Conservation (phyloP, 2,888 invertebrate species). For the Euplagia quadripunctaria region DNA sequence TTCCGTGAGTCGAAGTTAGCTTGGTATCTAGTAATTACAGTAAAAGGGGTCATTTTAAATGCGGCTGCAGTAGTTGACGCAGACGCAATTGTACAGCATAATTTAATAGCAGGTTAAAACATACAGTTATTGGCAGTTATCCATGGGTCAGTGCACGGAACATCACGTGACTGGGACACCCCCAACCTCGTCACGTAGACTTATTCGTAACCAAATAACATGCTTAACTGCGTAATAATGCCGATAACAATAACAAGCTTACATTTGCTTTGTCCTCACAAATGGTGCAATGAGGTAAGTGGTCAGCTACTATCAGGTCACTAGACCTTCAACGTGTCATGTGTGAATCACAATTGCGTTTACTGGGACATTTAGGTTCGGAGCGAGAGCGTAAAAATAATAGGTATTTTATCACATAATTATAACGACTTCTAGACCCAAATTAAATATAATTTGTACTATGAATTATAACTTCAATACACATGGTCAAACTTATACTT, state of each 20-base stretch:
- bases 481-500: no score
- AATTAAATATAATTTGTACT: not conserved
- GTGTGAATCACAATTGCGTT: not conserved
- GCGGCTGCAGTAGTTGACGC: slow-evolving; percentile 63
- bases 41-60: slow-evolving; percentile 70
- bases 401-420: not conserved
- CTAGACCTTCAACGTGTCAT: not conserved
- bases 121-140: slow-evolving; percentile 75
- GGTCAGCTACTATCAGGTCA: not conserved
- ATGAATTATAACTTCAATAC: no score
- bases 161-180: slow-evolving; percentile 73
- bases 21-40: slow-evolving; percentile 66
- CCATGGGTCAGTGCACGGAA: slow-evolving; percentile 72
- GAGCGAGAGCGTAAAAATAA: not conserved
- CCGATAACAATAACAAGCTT: not conserved
- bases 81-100: slow-evolving; percentile 55
- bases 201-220: slow-evolving; percentile 35
- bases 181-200: slow-evolving; percentile 44
- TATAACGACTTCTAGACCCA: not conserved
- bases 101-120: slow-evolving; percentile 70
- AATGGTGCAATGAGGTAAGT: not conserved
- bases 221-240: not conserved
- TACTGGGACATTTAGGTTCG: not conserved
- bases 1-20: slow-evolving; percentile 64
- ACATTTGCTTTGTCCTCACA: not conserved